Base-by-base conservation (phyloP, 1,140 invertebrate genomes). In the Ostrea edulis region DNA sequence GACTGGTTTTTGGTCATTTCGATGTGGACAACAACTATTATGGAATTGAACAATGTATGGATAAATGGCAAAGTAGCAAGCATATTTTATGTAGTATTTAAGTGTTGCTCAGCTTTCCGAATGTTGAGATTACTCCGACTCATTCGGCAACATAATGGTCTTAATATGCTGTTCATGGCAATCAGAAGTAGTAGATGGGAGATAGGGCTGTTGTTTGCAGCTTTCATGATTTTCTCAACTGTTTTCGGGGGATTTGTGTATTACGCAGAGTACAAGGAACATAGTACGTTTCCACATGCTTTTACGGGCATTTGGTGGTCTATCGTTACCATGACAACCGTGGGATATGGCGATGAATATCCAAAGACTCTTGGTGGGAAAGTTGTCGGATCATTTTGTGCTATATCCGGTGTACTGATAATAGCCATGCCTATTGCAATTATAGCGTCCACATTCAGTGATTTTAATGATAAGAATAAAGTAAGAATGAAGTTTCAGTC, bases 151-250 rank as follows among this genome's bases (percentile, higher is more conserved):
- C 51, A 85, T 54, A 58, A 22, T 44, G 25, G 51, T 35, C 12
- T 85, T 11, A 55, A 54, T 14, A 58, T 62, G 29, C 25, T 85
- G 11, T 62, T 85, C n/a, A 11, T 85, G 53, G 14, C 54, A 25
- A 85, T 85, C 5, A 51, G 83, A n/a, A 65, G n/a, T 11, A 83
- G 52, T 52, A 83, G 22, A 53, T 83, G 91, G 68, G 93, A 92
- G 71, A 86, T 94, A 0, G 85, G 87, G 7, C 83, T 94, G 20
- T 84, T 93, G 9, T 58, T 92, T 22, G 54, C 93, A 14, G 88
- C 90, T 20, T 90, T 94, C 8, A 25, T 91, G 12, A 89, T 83
- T 83, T 52, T 54, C n/a, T 83, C 82, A 51, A 54, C 82, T 25
- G 58, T 85, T 35, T 58, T 85, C 29, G 53, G 25, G 52, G 55